Base-by-base conservation (phyloP, 2,888 invertebrate species). In the Polydesmus complanatus region DNA sequence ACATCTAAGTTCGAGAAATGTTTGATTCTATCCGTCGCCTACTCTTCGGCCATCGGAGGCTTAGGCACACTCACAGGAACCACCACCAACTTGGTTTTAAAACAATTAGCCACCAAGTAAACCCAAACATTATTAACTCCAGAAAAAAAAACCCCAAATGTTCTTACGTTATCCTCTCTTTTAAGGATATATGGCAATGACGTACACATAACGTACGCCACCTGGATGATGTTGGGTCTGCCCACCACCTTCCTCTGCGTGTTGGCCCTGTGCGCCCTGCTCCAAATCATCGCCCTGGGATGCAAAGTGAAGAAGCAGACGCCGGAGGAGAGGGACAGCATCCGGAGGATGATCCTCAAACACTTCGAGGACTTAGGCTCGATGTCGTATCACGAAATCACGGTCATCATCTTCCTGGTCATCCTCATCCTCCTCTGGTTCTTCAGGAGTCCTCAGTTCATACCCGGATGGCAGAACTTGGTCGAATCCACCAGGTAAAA, bases 371-470 rank as follows among this genome's bases (percentile, higher is more conserved):
- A 84, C 66, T 78, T 92, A 56, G 92, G 92, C 50, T 84, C 84
- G 0, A 81, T 87, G 71, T 18, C 19, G 37, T 56, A 65, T 75
- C 69, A 74, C 73, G 58, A 67, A 64, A 48, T 8, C 11, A n/a
- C 22, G 18, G 58, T 58, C 14, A 18, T 58, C 18, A 2, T 51
- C 26, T 58, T 47, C 26, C 50, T 58, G 23, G 21, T 86, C 26
- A 66, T 85, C 8, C 83, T 92, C 8, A 85, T 94, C 18, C 69
- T 86, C 59, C 78, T 94, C 68, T 94, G 93, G 84, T 87, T 94
- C 73, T 87, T 91, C 73, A 81, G 93, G 55, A 83, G 84, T 63
- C 94, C 94, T 0, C 88, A 89, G 64, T 88, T 93, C 72, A 83
- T 91, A 68, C 77, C 78, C 0, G 94, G 94, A 1, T 94, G 94